A percentile compares a stretch with the other conserved stretches of the same genome.
These are phyloP conservation scores for Megalurothrips usitatus DNA, from an alignment of 2,888 invertebrate species.

Conservation along the genomic window DNA sequence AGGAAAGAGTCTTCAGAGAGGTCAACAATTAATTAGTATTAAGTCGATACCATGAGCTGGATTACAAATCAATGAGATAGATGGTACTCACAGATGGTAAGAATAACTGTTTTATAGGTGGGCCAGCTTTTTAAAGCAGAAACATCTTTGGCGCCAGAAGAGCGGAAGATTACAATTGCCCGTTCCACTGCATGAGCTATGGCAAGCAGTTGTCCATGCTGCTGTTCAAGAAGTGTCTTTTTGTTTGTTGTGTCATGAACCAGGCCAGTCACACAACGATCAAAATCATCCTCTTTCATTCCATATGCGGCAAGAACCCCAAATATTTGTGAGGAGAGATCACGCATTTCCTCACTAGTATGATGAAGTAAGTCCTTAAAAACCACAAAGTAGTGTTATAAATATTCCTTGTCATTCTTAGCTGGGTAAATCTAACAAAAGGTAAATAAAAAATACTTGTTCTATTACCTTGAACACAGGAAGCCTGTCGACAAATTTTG, in stretches of 20 bases:
- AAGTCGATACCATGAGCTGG: not conserved
- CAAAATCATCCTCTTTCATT: constrained; percentile 28
- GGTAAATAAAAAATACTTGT: not conserved
- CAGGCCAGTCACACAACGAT: not conserved
- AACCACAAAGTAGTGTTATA: not conserved
- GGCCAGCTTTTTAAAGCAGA: constrained; percentile 41
- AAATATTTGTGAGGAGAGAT: constrained; percentile 68
- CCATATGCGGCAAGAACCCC: constrained; percentile 54
- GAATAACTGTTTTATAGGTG: constrained; percentile 28
- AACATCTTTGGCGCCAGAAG: constrained; percentile 45
- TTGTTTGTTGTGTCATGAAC: constrained; percentile 31
- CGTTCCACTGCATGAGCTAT: constrained; percentile 52
- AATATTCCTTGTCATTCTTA: too few relatives aligned
- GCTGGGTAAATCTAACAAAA: not conserved
- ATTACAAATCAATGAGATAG: constrained; percentile 38
- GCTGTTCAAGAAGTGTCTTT: constrained; percentile 33
- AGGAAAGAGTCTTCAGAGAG: constrained; percentile 58
- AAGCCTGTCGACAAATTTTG: constrained; percentile 8
- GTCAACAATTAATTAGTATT: constrained; percentile 1
- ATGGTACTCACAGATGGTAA: constrained; percentile 40
- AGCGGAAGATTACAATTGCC: constrained; percentile 31
- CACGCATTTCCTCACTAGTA: constrained; percentile 71
- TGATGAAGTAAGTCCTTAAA: constrained; percentile 58
- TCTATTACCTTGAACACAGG: not conserved
- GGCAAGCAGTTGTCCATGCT: constrained; percentile 35